A percentile compares a stretch with the other conserved stretches of the same genome.
Evolutionary conservation across 2,113 vertebrate species (phyloP).

Genomic region (Camarhynchus parvulus): DNA sequence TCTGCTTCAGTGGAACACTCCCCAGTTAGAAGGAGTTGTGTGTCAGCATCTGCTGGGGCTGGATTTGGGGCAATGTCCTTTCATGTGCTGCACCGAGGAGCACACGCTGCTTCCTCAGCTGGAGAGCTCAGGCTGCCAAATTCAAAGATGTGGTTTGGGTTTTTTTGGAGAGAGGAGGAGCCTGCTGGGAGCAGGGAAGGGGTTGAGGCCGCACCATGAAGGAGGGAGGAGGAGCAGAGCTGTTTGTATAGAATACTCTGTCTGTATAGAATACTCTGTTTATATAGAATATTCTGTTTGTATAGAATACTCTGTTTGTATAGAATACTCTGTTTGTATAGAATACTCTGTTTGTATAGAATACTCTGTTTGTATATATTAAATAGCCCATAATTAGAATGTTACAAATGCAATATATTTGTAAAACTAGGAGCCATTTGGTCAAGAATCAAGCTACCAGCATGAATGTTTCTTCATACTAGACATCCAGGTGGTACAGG

Average conservation of each 20-base stretch:
- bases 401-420: no score
- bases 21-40: fast-evolving
- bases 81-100: neutral
- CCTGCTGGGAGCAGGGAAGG: neutral
- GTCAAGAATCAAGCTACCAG: no score
- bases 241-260: no score
- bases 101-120: neutral
- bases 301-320: no score
- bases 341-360: no score
- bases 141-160: neutral
- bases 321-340: no score
- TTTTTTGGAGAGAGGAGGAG: neutral
- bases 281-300: no score
- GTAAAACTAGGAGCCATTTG: no score
- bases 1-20: fast-evolving
- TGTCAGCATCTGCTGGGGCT: neutral
- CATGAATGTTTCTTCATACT: neutral
- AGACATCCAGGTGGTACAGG: conserved; percentile 52
- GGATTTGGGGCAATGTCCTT: neutral
- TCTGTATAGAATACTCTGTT: no score
- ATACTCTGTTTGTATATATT: no score
- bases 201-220: neutral
- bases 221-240: neutral
- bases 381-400: no score
- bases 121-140: neutral